phyloP scores from a whole-genome alignment of 2,113 vertebrate species.

The Limanda limanda region DNA sequence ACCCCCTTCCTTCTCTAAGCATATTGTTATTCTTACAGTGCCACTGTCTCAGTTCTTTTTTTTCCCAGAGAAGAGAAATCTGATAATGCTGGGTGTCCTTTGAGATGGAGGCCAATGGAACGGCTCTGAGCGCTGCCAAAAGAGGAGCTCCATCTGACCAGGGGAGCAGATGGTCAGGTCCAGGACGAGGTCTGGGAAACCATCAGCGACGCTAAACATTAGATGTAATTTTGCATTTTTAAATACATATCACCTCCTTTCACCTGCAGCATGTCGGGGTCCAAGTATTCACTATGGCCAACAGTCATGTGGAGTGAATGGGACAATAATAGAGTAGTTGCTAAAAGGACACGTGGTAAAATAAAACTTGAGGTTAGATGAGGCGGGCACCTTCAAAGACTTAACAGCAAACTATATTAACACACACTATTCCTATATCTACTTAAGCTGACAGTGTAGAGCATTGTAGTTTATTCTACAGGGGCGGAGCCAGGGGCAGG shows the following conservation, averaged over 20 bases:
- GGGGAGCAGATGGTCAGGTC: slow-evolving; percentile 85
- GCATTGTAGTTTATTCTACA: no score
- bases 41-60: slow-evolving; percentile 79
- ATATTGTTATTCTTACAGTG: slow-evolving; percentile 85
- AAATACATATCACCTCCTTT: slow-evolving; percentile 74
- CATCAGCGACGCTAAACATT: slow-evolving; percentile 76
- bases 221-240: slow-evolving; percentile 84
- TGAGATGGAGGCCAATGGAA: slow-evolving; percentile 89
- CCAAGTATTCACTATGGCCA: slow-evolving; percentile 58
- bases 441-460: no score
- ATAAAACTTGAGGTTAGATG: slow-evolving; percentile 46
- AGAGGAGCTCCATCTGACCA: slow-evolving; percentile 83
- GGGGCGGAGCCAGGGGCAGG: no score
- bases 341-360: slow-evolving; percentile 61
- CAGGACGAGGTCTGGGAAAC: slow-evolving; percentile 75
- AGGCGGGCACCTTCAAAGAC: slow-evolving; percentile 34
- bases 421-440: not conserved
- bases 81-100: slow-evolving; percentile 90
- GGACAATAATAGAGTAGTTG: slow-evolving; percentile 67
- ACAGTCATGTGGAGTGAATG: slow-evolving; percentile 50
- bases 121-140: slow-evolving; percentile 88
- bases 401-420: not conserved
- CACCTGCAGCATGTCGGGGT: slow-evolving; percentile 79
- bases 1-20: slow-evolving; percentile 50
- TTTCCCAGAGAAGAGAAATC: slow-evolving; percentile 86